A percentile compares a stretch with the other conserved stretches of the same genome.
These are phyloP conservation scores for Daphoenositta chrysoptera DNA, from an alignment of 2,113 vertebrate species.

Conservation along the genomic window DNA sequence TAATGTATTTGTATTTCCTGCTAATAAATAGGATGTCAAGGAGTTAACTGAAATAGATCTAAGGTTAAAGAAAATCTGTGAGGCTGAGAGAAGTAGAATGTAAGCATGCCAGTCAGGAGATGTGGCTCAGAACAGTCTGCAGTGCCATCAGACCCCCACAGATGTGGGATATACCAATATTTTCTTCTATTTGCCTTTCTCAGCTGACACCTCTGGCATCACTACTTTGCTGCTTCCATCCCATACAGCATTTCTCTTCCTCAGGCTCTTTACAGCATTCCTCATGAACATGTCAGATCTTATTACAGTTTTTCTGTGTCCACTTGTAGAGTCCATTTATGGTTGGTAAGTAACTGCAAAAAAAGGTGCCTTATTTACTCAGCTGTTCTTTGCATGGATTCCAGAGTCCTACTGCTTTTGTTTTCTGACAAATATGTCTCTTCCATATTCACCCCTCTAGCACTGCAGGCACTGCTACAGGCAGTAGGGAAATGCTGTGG, in stretches of 20 bases:
- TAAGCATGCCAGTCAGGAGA: background rate
- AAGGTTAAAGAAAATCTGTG: background rate
- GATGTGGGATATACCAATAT: background rate
- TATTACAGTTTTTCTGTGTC: background rate
- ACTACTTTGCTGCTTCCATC: background rate
- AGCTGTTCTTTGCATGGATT: background rate
- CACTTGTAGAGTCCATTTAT: background rate
- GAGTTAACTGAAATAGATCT: background rate
- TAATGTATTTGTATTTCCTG: background rate
- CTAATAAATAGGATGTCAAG: background rate
- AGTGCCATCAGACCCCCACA: background rate
- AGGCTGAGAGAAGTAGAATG: background rate
- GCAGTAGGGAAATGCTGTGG: background rate
- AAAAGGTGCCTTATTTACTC: slow-evolving; percentile 14
- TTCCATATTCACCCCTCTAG: background rate
- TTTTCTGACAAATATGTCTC: background rate
- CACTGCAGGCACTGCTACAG: background rate
- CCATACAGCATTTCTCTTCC: background rate
- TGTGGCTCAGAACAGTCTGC: background rate
- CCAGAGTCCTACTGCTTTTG: background rate
- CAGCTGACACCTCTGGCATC: background rate
- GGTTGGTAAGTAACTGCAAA: background rate
- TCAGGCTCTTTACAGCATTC: background rate
- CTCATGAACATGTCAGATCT: slow-evolving; percentile 9
- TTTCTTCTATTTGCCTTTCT: background rate